Evolutionary conservation across 2,888 invertebrate species (phyloP), one percentile per base, ranked within the genome.

Genomic region (Noctuana brunneofusca): DNA sequence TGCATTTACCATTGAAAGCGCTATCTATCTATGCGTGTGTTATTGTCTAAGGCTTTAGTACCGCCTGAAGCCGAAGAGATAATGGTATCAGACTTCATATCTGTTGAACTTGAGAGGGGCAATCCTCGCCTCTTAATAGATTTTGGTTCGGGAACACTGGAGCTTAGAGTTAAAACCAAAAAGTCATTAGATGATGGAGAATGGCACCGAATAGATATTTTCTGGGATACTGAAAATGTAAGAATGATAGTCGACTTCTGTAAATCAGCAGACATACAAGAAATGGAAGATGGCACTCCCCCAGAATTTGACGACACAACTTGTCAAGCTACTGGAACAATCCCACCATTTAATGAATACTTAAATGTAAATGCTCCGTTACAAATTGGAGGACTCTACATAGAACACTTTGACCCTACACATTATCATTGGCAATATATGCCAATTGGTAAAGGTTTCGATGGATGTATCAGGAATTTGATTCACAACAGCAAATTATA

Each of bases 171-270:
- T 0, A 96, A 96, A 86, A 96, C 96, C 0, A 96, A 96, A 76
- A 95, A 96, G 80, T 95, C 96, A 0, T 89, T 98, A 66, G 97
- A 98, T 79, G 99, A 99, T 80, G 99, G 99, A 4, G 97, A 97
- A 83, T 99, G 99, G 99, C 99, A 99, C 87, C 94, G 97, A 64
- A 92, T 99, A 64, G 99, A 99, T 80, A 94, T 99, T 70, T 98
- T 98, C 81, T 98, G 98, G 97, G 96, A 97, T 73, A 97, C 97
- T 3, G 98, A 98, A 93, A 96, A 95, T 75, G 96, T 98, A 0
- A 94, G 97, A 72, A 95, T 99, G 93, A 96, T 98, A 3, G 96
- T 99, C 11, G 99, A 99, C 84, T 96, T 94, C 73, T 99, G 99
- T 83, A 96, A 96, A 80, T 96, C 97, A 0, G 97, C 97, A 0